Percentiles rank a stretch among this genome's conserved stretches.
These are phyloP conservation scores for Margaritifera margaritifera DNA, from an alignment of 2,888 invertebrate species.

Conservation along the genomic window DNA sequence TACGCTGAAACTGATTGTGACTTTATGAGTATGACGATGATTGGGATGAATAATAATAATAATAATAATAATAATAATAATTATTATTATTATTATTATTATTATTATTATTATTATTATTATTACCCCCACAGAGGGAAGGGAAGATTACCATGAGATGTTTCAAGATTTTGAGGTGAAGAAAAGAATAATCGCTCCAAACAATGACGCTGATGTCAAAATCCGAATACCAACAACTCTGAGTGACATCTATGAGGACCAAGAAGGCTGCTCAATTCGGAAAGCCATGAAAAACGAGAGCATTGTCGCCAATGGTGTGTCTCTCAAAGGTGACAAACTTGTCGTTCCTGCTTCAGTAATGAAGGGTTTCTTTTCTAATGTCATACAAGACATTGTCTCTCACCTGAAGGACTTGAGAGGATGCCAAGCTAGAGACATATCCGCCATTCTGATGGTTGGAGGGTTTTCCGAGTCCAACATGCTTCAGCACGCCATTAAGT, in stretches of 20 bases:
- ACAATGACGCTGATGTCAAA: not conserved
- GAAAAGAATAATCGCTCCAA: not conserved
- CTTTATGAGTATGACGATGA: too few relatives aligned
- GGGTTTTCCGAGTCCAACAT: slow-evolving; percentile 24
- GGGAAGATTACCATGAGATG: too few relatives aligned
- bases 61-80: too few relatives aligned
- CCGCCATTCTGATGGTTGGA: slow-evolving; percentile 23
- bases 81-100: too few relatives aligned
- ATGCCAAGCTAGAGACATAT: slow-evolving; percentile 4
- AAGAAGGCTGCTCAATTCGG: slow-evolving; percentile 16
- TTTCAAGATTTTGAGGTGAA: slow-evolving; percentile 6
- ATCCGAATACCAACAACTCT: slow-evolving; percentile 18
- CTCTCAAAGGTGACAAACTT: slow-evolving; percentile 17
- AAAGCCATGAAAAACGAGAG: slow-evolving; percentile 6
- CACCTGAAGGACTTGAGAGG: slow-evolving; percentile 14
- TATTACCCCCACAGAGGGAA: too few relatives aligned
- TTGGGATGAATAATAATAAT: too few relatives aligned
- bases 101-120: too few relatives aligned
- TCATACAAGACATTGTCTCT: slow-evolving; percentile 8
- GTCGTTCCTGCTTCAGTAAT: slow-evolving; percentile 10
- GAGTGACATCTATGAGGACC: slow-evolving; percentile 18
- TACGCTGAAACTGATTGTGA: too few relatives aligned
- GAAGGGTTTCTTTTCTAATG: slow-evolving; percentile 13
- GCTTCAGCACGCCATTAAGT: slow-evolving; percentile 17
- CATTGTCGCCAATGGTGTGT: slow-evolving; percentile 7